A percentile compares a stretch with the other conserved stretches of the same genome.
These are phyloP conservation scores for Cantharis rufa DNA, from an alignment of 2,888 invertebrate species.

Conservation along the genomic window DNA sequence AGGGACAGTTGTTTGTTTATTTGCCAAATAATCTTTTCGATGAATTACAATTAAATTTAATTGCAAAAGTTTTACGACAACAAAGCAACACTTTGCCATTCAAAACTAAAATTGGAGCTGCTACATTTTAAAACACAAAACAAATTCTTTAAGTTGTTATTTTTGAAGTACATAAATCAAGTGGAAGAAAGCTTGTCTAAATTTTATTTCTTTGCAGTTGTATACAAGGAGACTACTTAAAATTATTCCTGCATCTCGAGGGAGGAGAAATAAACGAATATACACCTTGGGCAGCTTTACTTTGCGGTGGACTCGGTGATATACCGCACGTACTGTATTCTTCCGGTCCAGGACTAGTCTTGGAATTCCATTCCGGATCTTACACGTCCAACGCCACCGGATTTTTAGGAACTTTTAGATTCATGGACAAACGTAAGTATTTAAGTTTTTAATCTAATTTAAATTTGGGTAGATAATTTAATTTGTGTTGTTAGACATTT, in stretches of 20 bases:
- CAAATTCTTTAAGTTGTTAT: slow-evolving; percentile 1
- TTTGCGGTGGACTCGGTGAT: slow-evolving; percentile 72
- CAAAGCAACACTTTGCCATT: neutral
- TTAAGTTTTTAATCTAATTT: slow-evolving; percentile 13
- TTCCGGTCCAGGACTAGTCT: slow-evolving; percentile 71
- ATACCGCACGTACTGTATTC: slow-evolving; percentile 76
- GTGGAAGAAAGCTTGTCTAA: slow-evolving; percentile 5
- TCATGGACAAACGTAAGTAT: slow-evolving; percentile 76
- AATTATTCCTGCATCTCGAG: slow-evolving; percentile 77
- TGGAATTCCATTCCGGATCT: slow-evolving; percentile 72
- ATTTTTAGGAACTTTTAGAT: slow-evolving; percentile 76
- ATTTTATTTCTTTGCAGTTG: slow-evolving; percentile 66
- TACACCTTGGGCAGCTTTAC: slow-evolving; percentile 72
- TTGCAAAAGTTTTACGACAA: neutral
- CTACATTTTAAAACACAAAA: neutral
- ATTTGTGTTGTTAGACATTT: slow-evolving; percentile 9
- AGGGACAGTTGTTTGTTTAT: slow-evolving; percentile 19
- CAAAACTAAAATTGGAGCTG: neutral
- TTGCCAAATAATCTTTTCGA: slow-evolving; percentile 9
- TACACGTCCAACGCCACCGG: slow-evolving; percentile 66
- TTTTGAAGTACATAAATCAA: slow-evolving; percentile 14
- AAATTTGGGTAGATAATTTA: slow-evolving; percentile 9
- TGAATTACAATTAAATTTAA: neutral
- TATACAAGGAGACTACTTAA: slow-evolving; percentile 73
- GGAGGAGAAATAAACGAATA: slow-evolving; percentile 73